phyloP scores from a whole-genome alignment of 2,113 vertebrate genomes.

The Stigmatopora argus region DNA sequence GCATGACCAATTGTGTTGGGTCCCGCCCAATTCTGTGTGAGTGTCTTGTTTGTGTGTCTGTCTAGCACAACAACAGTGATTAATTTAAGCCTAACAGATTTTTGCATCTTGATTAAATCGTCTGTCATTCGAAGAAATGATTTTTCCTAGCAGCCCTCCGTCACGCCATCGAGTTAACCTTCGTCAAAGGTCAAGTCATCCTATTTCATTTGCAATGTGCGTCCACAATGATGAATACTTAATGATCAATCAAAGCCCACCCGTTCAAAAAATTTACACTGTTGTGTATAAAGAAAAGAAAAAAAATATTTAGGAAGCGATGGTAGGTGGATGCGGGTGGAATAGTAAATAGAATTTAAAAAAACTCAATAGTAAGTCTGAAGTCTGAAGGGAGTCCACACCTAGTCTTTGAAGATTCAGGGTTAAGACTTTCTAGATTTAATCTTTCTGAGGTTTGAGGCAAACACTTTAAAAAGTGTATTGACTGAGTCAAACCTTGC shows the following conservation, averaged over 20 bases:
- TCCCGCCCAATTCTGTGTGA: background rate
- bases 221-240: background rate
- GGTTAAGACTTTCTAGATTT: background rate
- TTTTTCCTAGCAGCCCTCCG: background rate
- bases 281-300: background rate
- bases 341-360: background rate
- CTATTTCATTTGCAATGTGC: background rate
- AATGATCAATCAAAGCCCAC: background rate
- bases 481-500: background rate
- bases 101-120: slow-evolving; percentile 3
- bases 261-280: background rate
- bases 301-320: background rate
- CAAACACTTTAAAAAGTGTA: background rate
- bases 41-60: background rate
- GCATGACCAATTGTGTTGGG: background rate
- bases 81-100: background rate
- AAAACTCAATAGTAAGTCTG: background rate
- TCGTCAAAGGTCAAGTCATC: slow-evolving; percentile 9
- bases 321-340: background rate
- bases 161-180: background rate
- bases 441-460: background rate
- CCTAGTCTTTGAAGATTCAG: background rate
- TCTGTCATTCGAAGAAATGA: slow-evolving; percentile 1
- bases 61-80: background rate
- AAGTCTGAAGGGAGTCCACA: too few relatives aligned